Evolutionary conservation across 2,888 invertebrate genomes (phyloP).

Genomic region (Heliconius hortense): DNA sequence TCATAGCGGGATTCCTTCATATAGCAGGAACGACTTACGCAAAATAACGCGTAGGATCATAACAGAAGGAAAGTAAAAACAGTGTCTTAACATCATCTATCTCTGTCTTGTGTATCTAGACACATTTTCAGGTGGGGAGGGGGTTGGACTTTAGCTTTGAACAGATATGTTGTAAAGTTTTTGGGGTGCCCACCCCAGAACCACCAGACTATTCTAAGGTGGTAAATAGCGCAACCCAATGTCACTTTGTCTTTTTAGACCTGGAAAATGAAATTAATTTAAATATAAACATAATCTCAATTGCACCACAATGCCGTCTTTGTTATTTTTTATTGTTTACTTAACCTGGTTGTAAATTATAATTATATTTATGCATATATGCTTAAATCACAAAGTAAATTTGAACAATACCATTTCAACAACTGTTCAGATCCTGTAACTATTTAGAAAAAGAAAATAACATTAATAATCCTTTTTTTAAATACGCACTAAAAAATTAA

Average conservation of each 20-base stretch:
- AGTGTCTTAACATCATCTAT: too few species aligned
- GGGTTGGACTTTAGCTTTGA: too few species aligned
- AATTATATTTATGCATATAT: not conserved
- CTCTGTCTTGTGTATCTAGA: not conserved
- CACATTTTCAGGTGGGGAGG: too few species aligned
- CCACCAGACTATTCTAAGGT: too few species aligned
- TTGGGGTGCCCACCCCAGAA: too few species aligned
- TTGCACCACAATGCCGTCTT: not conserved
- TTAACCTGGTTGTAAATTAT: not conserved
- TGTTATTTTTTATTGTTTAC: constrained; percentile 1
- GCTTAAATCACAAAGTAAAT: not conserved
- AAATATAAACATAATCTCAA: not conserved
- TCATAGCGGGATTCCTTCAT: too few species aligned
- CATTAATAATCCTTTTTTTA: too few species aligned
- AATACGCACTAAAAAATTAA: too few species aligned
- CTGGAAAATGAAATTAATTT: not conserved
- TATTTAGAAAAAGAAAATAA: too few species aligned
- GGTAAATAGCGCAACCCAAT: not conserved
- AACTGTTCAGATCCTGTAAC: not conserved
- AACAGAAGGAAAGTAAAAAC: too few species aligned
- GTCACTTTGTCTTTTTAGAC: not conserved
- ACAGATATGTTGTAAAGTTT: too few species aligned
- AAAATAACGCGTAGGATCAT: too few species aligned
- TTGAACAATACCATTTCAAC: not conserved
- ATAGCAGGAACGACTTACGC: not conserved